Evolutionary conservation across 64 coral and sea anemone genomes (phyloP).

Genomic region (Actinia equina): DNA sequence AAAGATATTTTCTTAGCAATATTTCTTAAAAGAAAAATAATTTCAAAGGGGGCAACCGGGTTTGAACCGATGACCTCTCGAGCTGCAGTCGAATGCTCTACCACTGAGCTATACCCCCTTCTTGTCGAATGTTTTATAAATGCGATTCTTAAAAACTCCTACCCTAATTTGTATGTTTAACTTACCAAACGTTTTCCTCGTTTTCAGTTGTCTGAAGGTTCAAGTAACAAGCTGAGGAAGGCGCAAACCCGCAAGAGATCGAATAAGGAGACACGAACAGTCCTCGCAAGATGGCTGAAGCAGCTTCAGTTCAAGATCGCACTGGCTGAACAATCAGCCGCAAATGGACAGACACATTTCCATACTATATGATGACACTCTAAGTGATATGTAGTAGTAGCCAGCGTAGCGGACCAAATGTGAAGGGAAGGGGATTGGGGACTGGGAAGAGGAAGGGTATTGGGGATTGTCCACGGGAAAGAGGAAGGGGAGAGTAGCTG

Average conservation of each 20-base stretch:
- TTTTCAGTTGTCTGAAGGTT: slow-evolving; percentile 73
- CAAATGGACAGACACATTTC: slow-evolving; percentile 24
- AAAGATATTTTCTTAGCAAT: no score
- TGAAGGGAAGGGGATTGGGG: no score
- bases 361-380: neutral
- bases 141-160: no score
- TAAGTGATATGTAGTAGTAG: no score
- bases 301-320: slow-evolving; percentile 92
- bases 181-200: no score
- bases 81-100: slow-evolving; percentile 77
- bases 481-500: no score
- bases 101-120: slow-evolving; percentile 33
- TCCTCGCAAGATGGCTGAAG: slow-evolving; percentile 83
- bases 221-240: slow-evolving; percentile 66
- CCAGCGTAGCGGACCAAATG: no score
- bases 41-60: neutral
- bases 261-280: slow-evolving; percentile 81
- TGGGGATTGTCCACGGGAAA: no score
- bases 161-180: no score
- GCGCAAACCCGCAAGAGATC: slow-evolving; percentile 79
- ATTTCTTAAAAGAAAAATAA: no score
- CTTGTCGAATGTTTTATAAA: no score
- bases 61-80: slow-evolving; percentile 37
- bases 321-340: slow-evolving; percentile 68
- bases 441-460: no score